A percentile compares a stretch with the other conserved stretches of the same genome.
These are phyloP conservation scores for Cheilosia grossa DNA, from an alignment of 2,888 invertebrate genomes.

Conservation along the genomic window DNA sequence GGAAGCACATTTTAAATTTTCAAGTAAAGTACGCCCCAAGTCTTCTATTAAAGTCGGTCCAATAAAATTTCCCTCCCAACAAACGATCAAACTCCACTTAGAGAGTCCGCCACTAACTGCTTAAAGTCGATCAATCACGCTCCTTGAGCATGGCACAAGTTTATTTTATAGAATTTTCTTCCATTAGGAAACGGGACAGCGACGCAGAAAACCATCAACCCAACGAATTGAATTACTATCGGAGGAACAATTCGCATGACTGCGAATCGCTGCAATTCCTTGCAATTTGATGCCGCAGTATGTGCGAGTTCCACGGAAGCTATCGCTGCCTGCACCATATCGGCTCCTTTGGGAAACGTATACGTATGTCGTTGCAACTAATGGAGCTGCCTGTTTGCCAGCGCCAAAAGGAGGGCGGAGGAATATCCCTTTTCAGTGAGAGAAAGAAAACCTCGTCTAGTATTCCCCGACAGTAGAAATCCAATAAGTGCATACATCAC, in stretches of 20 bases:
- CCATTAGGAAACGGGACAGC: constrained; percentile 17
- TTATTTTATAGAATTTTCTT: constrained; percentile 21
- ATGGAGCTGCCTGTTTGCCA: constrained; percentile 56
- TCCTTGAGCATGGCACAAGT: constrained; percentile 26
- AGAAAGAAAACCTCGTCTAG: constrained; percentile 11
- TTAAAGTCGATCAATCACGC: constrained; percentile 37
- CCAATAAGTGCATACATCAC: constrained; percentile 56
- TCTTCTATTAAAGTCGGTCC: neutral
- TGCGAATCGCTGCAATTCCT: constrained; percentile 39
- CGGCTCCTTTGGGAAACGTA: constrained; percentile 23
- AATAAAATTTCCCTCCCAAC: neutral
- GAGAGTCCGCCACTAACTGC: constrained; percentile 9
- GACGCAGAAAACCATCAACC: constrained; percentile 43
- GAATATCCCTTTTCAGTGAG: constrained; percentile 37
- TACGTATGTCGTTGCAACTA: constrained; percentile 57
- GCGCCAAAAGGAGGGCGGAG: constrained; percentile 29
- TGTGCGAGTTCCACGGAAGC: constrained; percentile 13
- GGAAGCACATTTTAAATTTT: too few species aligned
- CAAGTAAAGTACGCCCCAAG: too few species aligned
- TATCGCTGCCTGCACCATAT: neutral
- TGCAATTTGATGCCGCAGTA: constrained; percentile 7
- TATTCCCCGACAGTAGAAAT: constrained; percentile 34
- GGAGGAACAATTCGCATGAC: constrained; percentile 46
- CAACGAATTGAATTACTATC: constrained; percentile 66
- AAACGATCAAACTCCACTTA: constrained; percentile 16